These are phyloP conservation scores for Chironomus tepperi DNA, from an alignment of 1,140 invertebrate genomes.

Conservation along the genomic window DNA sequence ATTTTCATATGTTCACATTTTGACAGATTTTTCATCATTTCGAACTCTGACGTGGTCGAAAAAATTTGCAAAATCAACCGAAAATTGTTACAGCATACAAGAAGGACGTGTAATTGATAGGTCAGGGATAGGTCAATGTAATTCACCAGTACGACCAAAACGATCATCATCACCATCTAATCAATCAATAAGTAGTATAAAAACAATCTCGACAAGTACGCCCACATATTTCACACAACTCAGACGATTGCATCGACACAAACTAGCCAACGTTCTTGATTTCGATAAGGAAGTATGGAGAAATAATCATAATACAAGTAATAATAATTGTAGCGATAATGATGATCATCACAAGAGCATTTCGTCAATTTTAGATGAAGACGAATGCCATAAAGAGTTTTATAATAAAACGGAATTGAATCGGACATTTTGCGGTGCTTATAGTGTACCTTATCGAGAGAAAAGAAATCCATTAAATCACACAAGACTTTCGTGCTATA, in stretches of 20 bases:
- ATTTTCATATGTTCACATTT: neutral
- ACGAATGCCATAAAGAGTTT: no score
- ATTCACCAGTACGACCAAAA: neutral
- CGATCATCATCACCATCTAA: neutral
- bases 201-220: neutral
- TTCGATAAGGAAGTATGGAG: neutral
- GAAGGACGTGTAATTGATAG: neutral
- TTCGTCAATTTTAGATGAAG: neutral
- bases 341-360: neutral
- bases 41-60: neutral
- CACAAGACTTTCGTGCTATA: neutral
- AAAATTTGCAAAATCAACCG: constrained; percentile 5
- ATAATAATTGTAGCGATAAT: neutral
- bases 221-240: neutral
- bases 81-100: constrained; percentile 20
- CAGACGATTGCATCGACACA: neutral
- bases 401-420: neutral
- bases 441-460: neutral
- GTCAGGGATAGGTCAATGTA: neutral
- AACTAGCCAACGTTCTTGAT: neutral
- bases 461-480: constrained; percentile 17
- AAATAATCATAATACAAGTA: neutral
- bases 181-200: neutral
- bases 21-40: neutral
- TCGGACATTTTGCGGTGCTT: neutral